Base-by-base conservation (phyloP, 2,888 invertebrate genomes). In the Drosophila melanosoma region DNA sequence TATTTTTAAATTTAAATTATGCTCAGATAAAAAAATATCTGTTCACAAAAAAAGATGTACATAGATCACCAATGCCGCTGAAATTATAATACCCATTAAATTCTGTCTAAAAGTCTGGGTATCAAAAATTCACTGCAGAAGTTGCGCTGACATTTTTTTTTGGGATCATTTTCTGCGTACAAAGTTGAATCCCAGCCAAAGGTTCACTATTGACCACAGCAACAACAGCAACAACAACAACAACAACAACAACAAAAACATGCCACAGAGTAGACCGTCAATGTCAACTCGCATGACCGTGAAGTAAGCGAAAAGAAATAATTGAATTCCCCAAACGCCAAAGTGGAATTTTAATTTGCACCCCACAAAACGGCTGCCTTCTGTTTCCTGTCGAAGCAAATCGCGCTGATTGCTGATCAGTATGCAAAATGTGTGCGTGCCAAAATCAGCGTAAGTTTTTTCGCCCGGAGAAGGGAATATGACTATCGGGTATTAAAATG, bases 321-420 rank as follows among this genome's bases (percentile, higher is more conserved):
- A 90, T 90, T 91, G 91, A 91, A 90, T 91, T 90, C 89, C 87
- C 87, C 74, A 82, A 90, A 89, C 83, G 91, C 84, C 91, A 91
- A 91, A 91, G 80, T 81, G 90, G 91, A 90, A 90, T 91, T 90
- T 90, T 91, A 90, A 90, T 91, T 90, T 89, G 81, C 82, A 71
- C 76, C 74, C 82, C 78, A 79, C 84, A 75, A 79, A 74, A 74
- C 40, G 26, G 49, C 40, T 48, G 66, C 53, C 65, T 51, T n/a
- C 53, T 36, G 38, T 40, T 17, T 26, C 23, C 36, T 23, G 15
- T 11, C 33, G 35, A 20, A 58, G 53, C 70, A 68, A 64, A 72
- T 72, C 77, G 71, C 81, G 71, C 83, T 90, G 90, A 87, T 90
- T 87, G 89, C 90, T 90, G 90, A 90, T 90, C 91, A 89, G 91